Evolutionary conservation across 1,140 invertebrate genomes (phyloP).

Genomic region (Acromyrmex charruanus): DNA sequence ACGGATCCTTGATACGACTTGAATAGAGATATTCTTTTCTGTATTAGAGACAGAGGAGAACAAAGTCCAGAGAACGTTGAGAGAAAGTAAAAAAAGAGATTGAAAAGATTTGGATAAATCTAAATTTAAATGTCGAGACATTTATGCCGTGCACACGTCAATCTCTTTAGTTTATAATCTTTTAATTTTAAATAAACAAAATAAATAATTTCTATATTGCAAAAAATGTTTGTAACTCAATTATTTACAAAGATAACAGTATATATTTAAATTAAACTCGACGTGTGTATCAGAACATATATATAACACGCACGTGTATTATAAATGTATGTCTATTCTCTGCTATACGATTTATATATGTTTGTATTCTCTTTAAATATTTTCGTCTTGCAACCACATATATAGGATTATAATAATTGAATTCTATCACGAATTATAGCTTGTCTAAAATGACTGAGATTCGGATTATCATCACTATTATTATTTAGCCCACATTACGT

Average conservation of each 20-base stretch:
- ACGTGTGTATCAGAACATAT: neutral
- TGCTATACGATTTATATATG: neutral
- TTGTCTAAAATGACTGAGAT: neutral
- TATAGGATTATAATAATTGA: neutral
- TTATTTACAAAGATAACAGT: too few species aligned
- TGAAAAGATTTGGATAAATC: neutral
- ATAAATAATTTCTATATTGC: too few species aligned
- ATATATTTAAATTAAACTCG: too few species aligned
- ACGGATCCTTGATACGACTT: conserved; percentile 36
- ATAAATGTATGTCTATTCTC: neutral
- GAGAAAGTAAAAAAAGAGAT: neutral
- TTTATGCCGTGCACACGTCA: neutral
- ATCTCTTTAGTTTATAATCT: neutral
- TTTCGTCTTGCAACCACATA: neutral
- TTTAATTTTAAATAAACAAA: neutral
- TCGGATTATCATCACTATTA: neutral
- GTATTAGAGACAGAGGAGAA: neutral
- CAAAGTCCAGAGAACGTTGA: neutral
- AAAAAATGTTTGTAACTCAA: too few species aligned
- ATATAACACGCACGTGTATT: neutral
- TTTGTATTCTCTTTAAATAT: neutral
- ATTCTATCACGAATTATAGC: neutral
- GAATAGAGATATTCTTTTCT: conserved; percentile 9
- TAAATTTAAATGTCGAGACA: neutral
- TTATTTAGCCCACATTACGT: neutral